Base-by-base conservation (phyloP, 2,113 vertebrate genomes). In the Phoxinus phoxinus region DNA sequence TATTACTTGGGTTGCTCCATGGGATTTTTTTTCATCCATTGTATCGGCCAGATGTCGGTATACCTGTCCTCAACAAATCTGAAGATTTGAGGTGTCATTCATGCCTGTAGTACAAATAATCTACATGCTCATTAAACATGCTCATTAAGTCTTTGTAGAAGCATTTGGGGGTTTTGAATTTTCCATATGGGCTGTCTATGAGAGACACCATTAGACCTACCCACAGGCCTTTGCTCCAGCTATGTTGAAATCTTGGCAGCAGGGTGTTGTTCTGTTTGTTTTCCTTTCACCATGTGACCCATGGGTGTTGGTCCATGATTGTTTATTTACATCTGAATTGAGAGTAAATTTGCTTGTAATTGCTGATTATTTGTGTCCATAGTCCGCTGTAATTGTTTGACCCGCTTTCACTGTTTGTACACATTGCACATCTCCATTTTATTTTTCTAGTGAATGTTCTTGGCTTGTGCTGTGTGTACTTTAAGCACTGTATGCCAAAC, bases 291-390 rank as follows among this genome's bases (percentile, higher is more conserved):
- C n/a, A 23, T 85, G 84, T 78, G 72, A 78, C 58, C 46, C 61
- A 23, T n/a, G 30, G 27, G 53, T 65, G 19, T 63, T 77, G 12
- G 21, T 56, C 46, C 44, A 19, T 41, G 13, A 61, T 48, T 63
- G 69, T 74, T 84, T 84, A 51, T 75, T 75, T 75, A 74, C 72
- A 56, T 41, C 41, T 46, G 35, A 71, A 59, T 30, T 23, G 58
- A 21, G 73, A 51, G 58, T 32, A 65, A 63, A 65, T 80, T 17
- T 46, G n/a, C 63, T 59, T n/a, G 32, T 17, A 61, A 79, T 79
- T 79, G 58, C 76, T 79, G n/a, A 80, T 80, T 63, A 80, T 63
- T 63, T 80, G n/a, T 80, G 37, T 19, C 27, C 58, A 3, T 44
- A 27, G 37, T 46, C 51, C 32, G 11, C 12, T 59, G 32, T 41